Percentiles rank a stretch among this genome's conserved stretches.
These are phyloP conservation scores for Oscheius sp. DNA, from an alignment of 2,888 invertebrate species.

Conservation along the genomic window DNA sequence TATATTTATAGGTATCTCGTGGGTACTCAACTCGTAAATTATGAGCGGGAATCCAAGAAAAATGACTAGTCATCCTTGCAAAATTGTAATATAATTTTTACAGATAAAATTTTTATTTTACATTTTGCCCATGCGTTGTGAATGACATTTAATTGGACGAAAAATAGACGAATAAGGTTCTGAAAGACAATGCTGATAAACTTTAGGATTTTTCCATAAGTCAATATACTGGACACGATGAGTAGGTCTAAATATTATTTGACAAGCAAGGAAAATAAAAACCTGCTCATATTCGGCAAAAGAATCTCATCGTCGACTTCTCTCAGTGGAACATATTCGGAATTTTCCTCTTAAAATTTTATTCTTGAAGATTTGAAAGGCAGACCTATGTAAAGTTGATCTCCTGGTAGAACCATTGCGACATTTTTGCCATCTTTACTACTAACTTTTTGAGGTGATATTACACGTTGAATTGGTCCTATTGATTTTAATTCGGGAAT, in stretches of 20 bases:
- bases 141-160: conserved; percentile 19
- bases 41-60: conserved; percentile 78
- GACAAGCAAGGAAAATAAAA: not conserved
- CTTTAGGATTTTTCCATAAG: conserved; percentile 33
- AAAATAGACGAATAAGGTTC: conserved; percentile 33
- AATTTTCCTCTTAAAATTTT: conserved; percentile 42
- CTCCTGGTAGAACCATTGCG: conserved; percentile 48
- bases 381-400: conserved; percentile 47
- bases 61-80: conserved; percentile 18
- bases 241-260: conserved; percentile 32
- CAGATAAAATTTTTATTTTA: not conserved
- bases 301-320: conserved; percentile 16
- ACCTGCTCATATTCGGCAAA: not conserved
- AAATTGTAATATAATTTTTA: not conserved
- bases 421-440: conserved; percentile 41
- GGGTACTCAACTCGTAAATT: conserved; percentile 94
- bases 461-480: conserved; percentile 8
- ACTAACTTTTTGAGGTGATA: conserved; percentile 47
- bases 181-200: conserved; percentile 44
- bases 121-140: not conserved
- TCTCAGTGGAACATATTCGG: conserved; percentile 39
- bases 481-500: not conserved
- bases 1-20: conserved; percentile 81
- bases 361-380: not conserved
- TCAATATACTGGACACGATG: conserved; percentile 45